Evolutionary conservation across 2,888 invertebrate genomes (phyloP), one percentile per base, ranked within the genome.

Genomic region (Mycogona germanica): DNA sequence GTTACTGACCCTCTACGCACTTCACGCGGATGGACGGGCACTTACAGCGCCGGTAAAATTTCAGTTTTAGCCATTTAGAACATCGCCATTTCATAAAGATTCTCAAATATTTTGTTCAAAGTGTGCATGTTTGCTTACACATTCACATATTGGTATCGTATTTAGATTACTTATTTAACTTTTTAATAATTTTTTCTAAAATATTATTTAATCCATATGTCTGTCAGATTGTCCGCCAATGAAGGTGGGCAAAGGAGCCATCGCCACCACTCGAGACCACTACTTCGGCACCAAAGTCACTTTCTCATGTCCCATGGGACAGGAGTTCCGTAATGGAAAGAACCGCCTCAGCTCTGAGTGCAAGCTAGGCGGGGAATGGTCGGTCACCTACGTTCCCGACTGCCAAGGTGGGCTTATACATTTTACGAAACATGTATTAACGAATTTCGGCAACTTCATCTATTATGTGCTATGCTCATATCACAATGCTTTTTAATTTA

Each of bases 301-400:
- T 52, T 92, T 91, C 70, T 85, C 85, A n/a, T 93, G 92, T 68
- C 91, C 91, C 3, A 77, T 84, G 64, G 92, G 92, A 29, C 91
- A 92, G 72, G 91, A 92, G 73, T 92, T 93, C 68, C 87, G 89
- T 41, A 92, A 89, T 51, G 91, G 91, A 58, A 84, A 84, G 68
- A 75, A 80, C 55, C 80, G 84, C 66, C 80, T 93, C 59, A 80
- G 82, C 14, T 89, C 89, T 2, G 82, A 85, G 69, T 93, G 92
- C 73, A 70, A 83, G 65, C 85, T 84, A 60, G 86, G 92, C 62
- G 92, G 92, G 61, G 85, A 87, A 68, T 93, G 92, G 92, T 89
- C 89, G 37, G 78, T 84, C 26, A 84, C 82, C 54, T 91, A 91
- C 70, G 88, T 92, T 66, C 91, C 92, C 12, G 84, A 83, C 68